Evolutionary conservation across 2,888 invertebrate genomes (phyloP).

Genomic region (Trissonchulus latispiculum): DNA sequence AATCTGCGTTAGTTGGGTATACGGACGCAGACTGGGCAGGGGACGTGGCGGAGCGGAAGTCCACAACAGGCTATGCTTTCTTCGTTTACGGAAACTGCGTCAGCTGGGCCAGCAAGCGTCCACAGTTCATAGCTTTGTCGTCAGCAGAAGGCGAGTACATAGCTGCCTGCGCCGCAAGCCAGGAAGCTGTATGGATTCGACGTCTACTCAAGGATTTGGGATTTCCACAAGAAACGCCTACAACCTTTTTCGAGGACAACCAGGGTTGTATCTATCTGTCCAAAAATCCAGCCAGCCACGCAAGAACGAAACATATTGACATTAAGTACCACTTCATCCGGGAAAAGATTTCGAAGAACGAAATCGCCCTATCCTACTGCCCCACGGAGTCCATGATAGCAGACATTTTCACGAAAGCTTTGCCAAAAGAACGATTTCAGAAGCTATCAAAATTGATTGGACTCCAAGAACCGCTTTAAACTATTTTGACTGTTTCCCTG

Average conservation of each 20-base stretch:
- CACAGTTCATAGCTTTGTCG: constrained; percentile 36
- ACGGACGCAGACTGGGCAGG: constrained; percentile 39
- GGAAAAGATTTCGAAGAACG: neutral
- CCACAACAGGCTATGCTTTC: constrained; percentile 38
- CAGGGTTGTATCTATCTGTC: neutral
- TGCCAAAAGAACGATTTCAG: too few species aligned
- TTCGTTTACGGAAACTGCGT: constrained; percentile 34
- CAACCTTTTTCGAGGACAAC: constrained; percentile 2
- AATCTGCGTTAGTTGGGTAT: constrained; percentile 25
- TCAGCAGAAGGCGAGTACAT: constrained; percentile 43
- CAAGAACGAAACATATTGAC: constrained; percentile 1
- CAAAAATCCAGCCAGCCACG: neutral
- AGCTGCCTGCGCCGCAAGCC: constrained; percentile 30
- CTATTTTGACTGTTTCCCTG: too few species aligned
- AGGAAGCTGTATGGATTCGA: constrained; percentile 28
- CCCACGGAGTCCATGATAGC: neutral
- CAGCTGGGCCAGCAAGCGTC: constrained; percentile 39
- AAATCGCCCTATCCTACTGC: neutral
- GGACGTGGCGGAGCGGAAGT: constrained; percentile 34
- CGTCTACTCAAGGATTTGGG: constrained; percentile 16
- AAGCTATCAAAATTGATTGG: too few species aligned
- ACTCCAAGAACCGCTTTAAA: too few species aligned
- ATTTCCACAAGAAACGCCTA: neutral
- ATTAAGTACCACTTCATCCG: constrained; percentile 10
- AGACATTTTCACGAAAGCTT: constrained; percentile 11